Conservation (phyloP, 2,888 invertebrate genomes). For the Theodoxus fluviatilis region DNA sequence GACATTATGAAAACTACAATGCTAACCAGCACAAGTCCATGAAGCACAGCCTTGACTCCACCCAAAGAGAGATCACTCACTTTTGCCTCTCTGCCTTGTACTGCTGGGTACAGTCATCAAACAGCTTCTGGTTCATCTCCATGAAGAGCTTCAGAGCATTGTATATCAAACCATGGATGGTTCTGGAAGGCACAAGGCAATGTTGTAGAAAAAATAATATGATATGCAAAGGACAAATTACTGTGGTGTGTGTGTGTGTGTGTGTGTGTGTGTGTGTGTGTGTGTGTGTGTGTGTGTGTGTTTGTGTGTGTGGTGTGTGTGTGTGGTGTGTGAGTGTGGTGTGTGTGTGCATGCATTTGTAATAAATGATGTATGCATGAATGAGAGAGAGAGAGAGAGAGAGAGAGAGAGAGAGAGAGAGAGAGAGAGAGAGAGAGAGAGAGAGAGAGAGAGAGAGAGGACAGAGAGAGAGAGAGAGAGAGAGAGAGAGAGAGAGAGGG, state of each 20-base stretch:
- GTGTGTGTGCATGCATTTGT: background rate
- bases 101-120: slow-evolving; percentile 96
- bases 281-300: slow-evolving; percentile 20
- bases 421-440: background rate
- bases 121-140: slow-evolving; percentile 99
- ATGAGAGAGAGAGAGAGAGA: background rate
- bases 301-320: slow-evolving; percentile 18
- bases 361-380: background rate
- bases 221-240: no score
- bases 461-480: background rate
- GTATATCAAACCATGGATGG: slow-evolving; percentile 98
- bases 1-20: no score
- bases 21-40: no score
- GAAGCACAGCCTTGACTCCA: no score
- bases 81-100: slow-evolving; percentile 99
- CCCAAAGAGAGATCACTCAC: slow-evolving; percentile 73
- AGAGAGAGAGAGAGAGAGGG: background rate
- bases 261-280: background rate
- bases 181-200: no score
- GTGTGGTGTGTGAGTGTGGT: background rate
- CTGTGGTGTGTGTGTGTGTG: slow-evolving; percentile 13
- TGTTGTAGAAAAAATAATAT: slow-evolving; percentile 2
- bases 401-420: background rate
- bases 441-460: background rate
- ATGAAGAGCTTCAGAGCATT: slow-evolving; percentile 99